Base-by-base conservation (phyloP, 2,888 invertebrate species). In the Drosophila demipolita region DNA sequence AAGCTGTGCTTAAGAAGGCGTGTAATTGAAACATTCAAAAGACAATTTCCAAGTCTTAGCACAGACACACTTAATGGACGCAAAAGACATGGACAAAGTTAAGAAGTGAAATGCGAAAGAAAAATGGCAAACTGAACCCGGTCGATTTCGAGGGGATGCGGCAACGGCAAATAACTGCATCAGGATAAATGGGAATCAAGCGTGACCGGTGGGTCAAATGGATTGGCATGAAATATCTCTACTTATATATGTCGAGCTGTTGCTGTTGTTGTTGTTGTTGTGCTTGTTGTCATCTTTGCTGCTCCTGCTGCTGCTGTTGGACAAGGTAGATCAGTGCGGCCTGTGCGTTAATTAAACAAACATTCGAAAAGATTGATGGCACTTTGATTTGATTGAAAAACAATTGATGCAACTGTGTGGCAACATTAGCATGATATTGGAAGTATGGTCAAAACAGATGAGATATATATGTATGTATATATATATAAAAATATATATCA, bases 11-110 rank as follows among this genome's bases (percentile, higher is more conserved):
- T 93, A 93, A 93, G 93, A 93, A 93, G 93, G 93, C 93, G 93
- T 93, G 93, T 93, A 93, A 93, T 93, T 93, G 93, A 93, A 93
- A 93, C 93, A 93, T 93, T 93, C 93, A 93, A 91, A 92, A 92
- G 92, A 92, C 92, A 92, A 92, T 92, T 92, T 92, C 92, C 92
- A 92, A 91, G 92, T 91, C 91, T 91, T 91, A 92, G 90, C 92
- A 91, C 92, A 91, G 91, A 91, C 91, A 91, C 92, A 91, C 91
- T 90, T 90, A 90, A 90, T 88, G 90, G 87, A 88, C 87, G 90
- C 83, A 76, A 78, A 84, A 87, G 86, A 86, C 86, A 87, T 76
- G 80, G 84, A 86, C 83, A 77, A 83, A 87, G 86, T 83, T 89
- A 89, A 83, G 85, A 82, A 81, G 82, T 80, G 82, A 89, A 88